Base-by-base conservation (phyloP, 2,797 vertebrate genomes). In the Pantherophis vulpinus region DNA sequence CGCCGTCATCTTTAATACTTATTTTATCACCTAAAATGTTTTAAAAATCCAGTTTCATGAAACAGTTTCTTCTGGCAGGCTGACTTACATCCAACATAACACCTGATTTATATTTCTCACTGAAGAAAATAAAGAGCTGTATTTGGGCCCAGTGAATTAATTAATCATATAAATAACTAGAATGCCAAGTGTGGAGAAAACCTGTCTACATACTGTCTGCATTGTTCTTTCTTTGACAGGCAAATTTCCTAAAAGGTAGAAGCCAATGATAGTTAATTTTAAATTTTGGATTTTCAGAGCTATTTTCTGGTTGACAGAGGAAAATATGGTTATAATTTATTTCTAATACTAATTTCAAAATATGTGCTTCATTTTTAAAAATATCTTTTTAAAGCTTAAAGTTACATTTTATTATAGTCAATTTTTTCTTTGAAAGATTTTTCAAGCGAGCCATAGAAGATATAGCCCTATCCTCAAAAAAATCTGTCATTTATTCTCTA, bases 21-120 rank as follows among this genome's bases (percentile, higher is more conserved):
- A 60, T 23, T 86, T 79, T 92, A 60, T 14, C 90, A 86, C 5
- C 60, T 90, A 91, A 87, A 66, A 63, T 79, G 18, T 93, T 96
- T 92, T 32, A 2, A 86, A 47, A 93, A 47, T 91, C 29, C 79
- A 70, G 0, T 54, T 92, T 91, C 93, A 27, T 7, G 20, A 16
- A 55, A 37, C 8, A 37, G 3, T n/a, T 86, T 18, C 3, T 0
- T 14, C 12, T 89, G 63, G 1, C 0, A 0, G 16, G 87, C 90
- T 83, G 2, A 63, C 11, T 37, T 27, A 60, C 47, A 55, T 37
- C 37, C 37, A 90, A 66, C 14, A 2, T 32, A n/a, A 8, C 8
- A 61, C 54, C n/a, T 93, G 42, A 18, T 51, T 74, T 74, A 58
- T 23, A 83, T 29, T 89, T 74, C 18, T 91, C 56, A 60, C 47